These are phyloP conservation scores for Drosophila monieri DNA, from an alignment of 2,888 invertebrate species.

Conservation along the genomic window DNA sequence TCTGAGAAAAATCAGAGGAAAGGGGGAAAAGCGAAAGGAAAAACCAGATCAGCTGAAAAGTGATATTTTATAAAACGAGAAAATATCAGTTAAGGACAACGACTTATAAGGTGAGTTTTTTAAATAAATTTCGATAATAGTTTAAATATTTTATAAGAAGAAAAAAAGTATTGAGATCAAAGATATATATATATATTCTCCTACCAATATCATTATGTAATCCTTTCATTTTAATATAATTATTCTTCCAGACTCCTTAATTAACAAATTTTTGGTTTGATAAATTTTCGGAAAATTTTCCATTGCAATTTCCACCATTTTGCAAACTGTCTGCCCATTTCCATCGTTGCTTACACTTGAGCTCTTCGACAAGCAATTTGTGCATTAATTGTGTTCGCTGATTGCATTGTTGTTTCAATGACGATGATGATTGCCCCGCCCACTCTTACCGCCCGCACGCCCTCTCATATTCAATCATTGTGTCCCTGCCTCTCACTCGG, in stretches of 20 bases:
- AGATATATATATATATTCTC: too few species aligned
- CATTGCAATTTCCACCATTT: neutral
- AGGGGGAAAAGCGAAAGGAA: constrained; percentile 12
- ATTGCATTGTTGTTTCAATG: constrained; percentile 66
- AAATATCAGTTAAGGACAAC: constrained; percentile 78
- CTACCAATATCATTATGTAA: too few species aligned
- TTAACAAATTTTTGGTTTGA: constrained; percentile 9
- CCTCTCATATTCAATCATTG: constrained; percentile 13
- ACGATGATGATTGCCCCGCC: constrained; percentile 30
- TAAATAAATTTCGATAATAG: neutral
- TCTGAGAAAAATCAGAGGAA: neutral
- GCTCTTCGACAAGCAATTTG: constrained; percentile 66
- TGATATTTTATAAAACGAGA: constrained; percentile 69
- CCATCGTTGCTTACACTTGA: constrained; percentile 51
- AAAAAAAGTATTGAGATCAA: too few species aligned
- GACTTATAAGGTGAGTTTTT: constrained; percentile 66
- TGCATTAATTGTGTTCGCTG: constrained; percentile 72
- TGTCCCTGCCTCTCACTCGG: constrained; percentile 1
- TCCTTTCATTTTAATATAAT: too few species aligned
- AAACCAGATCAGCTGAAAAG: constrained; percentile 63
- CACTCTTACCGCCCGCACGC: neutral
- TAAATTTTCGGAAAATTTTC: neutral
- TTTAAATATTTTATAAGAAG: neutral
- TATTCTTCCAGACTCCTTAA: constrained; percentile 1
- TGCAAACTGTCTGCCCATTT: constrained; percentile 1